These are phyloP conservation scores for Platycheirus albimanus DNA, from an alignment of 2,888 invertebrate genomes.

Conservation along the genomic window DNA sequence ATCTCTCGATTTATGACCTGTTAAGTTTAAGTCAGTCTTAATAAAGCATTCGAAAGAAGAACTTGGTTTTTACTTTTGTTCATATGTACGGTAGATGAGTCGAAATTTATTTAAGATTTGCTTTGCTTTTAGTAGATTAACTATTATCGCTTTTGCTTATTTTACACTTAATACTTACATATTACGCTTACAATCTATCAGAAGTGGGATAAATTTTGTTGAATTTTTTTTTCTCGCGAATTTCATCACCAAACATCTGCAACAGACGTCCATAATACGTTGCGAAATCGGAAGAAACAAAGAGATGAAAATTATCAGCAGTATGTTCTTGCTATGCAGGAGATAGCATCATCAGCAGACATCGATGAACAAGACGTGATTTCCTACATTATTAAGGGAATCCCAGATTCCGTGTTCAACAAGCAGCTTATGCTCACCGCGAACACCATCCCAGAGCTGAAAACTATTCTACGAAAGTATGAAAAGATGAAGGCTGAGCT, in stretches of 20 bases:
- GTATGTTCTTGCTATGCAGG: constrained; percentile 39
- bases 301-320: constrained; percentile 39
- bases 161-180: no score
- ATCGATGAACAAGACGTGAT: constrained; percentile 20
- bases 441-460: constrained; percentile 26
- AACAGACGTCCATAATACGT: constrained; percentile 39
- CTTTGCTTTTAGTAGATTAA: no score
- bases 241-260: constrained; percentile 39
- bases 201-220: no score
- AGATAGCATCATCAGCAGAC: not conserved
- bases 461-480: constrained; percentile 23
- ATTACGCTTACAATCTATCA: no score
- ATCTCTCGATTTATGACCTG: no score
- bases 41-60: no score
- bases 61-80: no score
- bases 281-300: constrained; percentile 34
- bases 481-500: constrained; percentile 33
- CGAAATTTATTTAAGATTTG: no score
- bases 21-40: no score
- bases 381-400: not conserved
- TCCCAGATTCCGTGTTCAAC: constrained; percentile 29
- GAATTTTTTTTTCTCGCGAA: no score
- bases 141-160: no score
- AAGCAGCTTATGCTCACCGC: constrained; percentile 36
- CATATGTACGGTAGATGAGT: no score